Evolutionary conservation across 2,797 vertebrate genomes (phyloP), one percentile per base, ranked within the genome.

Genomic region (Gobio occitaniae): DNA sequence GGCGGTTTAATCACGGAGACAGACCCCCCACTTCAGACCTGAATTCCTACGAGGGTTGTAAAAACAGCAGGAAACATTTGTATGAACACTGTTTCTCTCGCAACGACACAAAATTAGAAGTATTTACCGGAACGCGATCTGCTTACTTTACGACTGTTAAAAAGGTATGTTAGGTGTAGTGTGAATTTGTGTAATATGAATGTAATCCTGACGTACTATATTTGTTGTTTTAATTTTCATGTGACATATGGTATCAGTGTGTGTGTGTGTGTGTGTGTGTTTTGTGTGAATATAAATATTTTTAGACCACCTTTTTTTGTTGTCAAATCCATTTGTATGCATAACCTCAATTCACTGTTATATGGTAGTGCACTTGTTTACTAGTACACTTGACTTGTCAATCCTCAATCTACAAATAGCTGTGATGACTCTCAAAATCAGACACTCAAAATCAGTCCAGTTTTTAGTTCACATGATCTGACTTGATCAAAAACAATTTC

Each of bases 1-100:
- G 32, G 50, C 0, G 36, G 82, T 84, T 84, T 84, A 68, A 84
- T 84, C 82, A 66, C 2, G 41, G 82, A 77, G 47, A 65, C 72
- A 77, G 63, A 65, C 81, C 56, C 70, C 70, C 48, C 72, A 83
- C 61, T 77, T 76, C 71, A 56, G 72, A 68, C 61, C 72, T 44
- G 44, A 75, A 83, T 65, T 75, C 71, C 59, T 38, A 3, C 7
- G 41, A 75, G 81, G 41, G 19, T 50, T 83, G 69, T 82, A 83
- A 66, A 75, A 65, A 75, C 70, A 41, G 47, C 32, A 75, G 56
- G 47, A 75, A 74, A 65, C 59, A 52, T 50, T 75, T 82, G 80
- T 74, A 36, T 74, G 25, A 72, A 61, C 54, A 56, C n/a, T 29
- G 38, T 19, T 72, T 32, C 38, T 61, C 1, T 21, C 8, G 21